Conservation (phyloP, 2,888 invertebrate genomes). For the Apantesis nais region DNA sequence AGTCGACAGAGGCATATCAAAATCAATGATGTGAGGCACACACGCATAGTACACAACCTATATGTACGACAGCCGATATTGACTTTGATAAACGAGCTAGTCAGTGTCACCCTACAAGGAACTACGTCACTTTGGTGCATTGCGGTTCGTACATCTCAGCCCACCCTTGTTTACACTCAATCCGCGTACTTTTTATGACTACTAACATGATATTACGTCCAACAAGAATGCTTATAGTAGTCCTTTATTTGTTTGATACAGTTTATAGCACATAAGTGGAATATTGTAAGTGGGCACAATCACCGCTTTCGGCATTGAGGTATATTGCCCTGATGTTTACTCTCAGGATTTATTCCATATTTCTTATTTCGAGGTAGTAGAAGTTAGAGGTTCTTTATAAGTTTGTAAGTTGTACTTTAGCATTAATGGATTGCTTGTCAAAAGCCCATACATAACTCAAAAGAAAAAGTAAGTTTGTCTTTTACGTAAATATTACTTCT, state of each 20-base stretch:
- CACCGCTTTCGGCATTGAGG: slow-evolving; percentile 51
- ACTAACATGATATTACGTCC: slow-evolving; percentile 74
- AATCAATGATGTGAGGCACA: slow-evolving; percentile 46
- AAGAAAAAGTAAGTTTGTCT: neutral
- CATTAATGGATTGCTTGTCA: slow-evolving; percentile 2
- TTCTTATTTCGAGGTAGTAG: slow-evolving; percentile 23
- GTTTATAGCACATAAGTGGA: slow-evolving; percentile 71
- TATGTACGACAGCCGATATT: slow-evolving; percentile 81
- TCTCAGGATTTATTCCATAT: slow-evolving; percentile 42
- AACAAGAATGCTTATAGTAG: slow-evolving; percentile 68
- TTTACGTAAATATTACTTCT: neutral
- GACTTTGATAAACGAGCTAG: slow-evolving; percentile 84
- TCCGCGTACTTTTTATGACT: slow-evolving; percentile 79
- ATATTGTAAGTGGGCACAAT: slow-evolving; percentile 62
- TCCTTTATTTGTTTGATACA: slow-evolving; percentile 75
- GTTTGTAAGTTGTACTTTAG: neutral
- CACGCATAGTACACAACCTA: slow-evolving; percentile 63
- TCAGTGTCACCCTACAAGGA: slow-evolving; percentile 79
- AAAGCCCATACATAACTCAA: neutral
- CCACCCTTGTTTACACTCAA: slow-evolving; percentile 79
- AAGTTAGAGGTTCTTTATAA: slow-evolving; percentile 27
- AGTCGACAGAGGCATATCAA: slow-evolving; percentile 25
- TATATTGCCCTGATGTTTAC: slow-evolving; percentile 44
- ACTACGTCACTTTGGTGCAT: slow-evolving; percentile 84
- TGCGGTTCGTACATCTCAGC: slow-evolving; percentile 76